Conservation (phyloP, 1,140 invertebrate species). For the Ceratina australensis region DNA sequence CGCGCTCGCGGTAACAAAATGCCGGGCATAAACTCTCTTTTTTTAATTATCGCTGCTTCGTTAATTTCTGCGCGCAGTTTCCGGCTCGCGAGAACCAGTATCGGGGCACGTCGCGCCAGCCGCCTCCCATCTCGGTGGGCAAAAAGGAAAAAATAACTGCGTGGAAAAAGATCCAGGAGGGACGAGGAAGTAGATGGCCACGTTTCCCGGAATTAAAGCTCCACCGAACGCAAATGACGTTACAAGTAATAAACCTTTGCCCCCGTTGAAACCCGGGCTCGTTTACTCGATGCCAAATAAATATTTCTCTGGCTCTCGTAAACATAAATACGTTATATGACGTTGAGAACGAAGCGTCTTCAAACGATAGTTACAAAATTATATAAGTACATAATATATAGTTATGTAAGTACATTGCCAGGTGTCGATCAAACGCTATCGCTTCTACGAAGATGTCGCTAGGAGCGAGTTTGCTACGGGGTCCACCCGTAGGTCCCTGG, state of each 20-base stretch:
- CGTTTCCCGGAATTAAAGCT: conserved; percentile 56
- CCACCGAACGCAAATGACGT: background rate
- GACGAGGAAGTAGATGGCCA: conserved; percentile 41
- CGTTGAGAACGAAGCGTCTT: background rate
- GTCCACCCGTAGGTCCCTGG: too few relatives aligned
- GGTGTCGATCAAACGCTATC: too few relatives aligned
- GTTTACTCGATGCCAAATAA: conserved; percentile 29
- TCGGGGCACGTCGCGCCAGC: too few relatives aligned
- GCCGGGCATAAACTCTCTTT: conserved; percentile 61
- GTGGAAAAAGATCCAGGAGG: background rate
- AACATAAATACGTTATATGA: too few relatives aligned
- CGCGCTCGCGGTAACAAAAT: conserved; percentile 54
- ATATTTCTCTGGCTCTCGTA: background rate
- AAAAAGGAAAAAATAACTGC: conserved; percentile 15
- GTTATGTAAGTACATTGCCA: too few relatives aligned
- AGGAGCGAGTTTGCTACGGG: too few relatives aligned
- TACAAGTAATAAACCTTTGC: conserved; percentile 43
- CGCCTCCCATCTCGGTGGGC: too few relatives aligned
- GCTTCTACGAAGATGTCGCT: too few relatives aligned
- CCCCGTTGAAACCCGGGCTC: background rate
- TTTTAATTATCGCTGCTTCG: conserved; percentile 69
- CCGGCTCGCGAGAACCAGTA: too few relatives aligned
- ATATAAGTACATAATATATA: too few relatives aligned
- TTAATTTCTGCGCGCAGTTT: conserved; percentile 61
- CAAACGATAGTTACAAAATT: background rate